Evolutionary conservation across 1,140 invertebrate species (phyloP), one percentile per base, ranked within the genome.

Genomic region (Dinoponera quadriceps): DNA sequence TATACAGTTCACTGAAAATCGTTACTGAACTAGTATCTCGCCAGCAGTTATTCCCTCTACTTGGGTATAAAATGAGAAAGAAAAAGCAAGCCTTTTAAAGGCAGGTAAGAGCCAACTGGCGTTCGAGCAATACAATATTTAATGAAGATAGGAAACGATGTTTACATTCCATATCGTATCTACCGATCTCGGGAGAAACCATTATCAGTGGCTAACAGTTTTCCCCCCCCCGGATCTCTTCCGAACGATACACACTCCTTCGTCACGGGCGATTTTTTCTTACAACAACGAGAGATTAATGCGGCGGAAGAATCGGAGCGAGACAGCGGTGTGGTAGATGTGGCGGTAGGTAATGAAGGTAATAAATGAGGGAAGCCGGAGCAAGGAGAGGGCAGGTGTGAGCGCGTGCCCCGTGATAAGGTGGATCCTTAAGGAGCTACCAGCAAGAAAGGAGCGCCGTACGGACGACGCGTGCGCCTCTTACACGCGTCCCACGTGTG

Each of bases 381-480:
- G 82, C 27, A 60, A 69, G 81, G 81, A 48, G 62, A 75, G 75
- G 66, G 75, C 82, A 84, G 82, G 82, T 84, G 82, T 68, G 33
- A 84, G 82, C 82, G 77, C 75, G 77, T 84, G 75, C 65, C 55
- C 20, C 65, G 63, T 81, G 82, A 84, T 84, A 84, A 84, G 69
- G 27, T 20, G 78, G 20, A 62, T 82, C 57, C 69, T 82, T 82
- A 82, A 81, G 48, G 59, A 82, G 57, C 55, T 69, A 48, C 66
- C 78, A 74, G 29, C 57, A 62, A 73, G 78, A 82, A 74, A 73
- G 48, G 20, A 73, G 11, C 54, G 55, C 59, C 65, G 38, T 72
- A 29, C 44, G 25, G 63, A 80, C 44, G 14, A 63, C 49, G 51
- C 33, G 33, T 80, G 51, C 51, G 51, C 20, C 22, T 69, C 62